Base-by-base conservation (phyloP, 2,797 vertebrate species). In the Heterohyrax brucei region DNA sequence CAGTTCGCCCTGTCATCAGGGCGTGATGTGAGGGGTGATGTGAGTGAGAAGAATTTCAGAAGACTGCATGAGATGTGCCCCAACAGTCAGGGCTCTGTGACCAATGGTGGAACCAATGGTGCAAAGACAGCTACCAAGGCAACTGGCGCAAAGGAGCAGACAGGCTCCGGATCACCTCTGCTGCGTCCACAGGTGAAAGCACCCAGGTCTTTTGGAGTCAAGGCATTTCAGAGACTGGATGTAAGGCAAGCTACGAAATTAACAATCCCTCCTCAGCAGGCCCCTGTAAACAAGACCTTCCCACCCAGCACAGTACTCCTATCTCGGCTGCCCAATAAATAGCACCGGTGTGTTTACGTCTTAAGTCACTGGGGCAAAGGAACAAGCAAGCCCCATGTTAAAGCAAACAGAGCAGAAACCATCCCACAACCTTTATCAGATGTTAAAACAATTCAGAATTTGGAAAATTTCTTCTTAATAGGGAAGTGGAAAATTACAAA, bases 401-500 rank as follows among this genome's bases (percentile, higher is more conserved):
- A 88, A 88, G 30, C 56, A 90, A 95, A 88, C 56, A 88, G 68
- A 92, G 77, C 70, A 89, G 48, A 91, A 93, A 83, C 82, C 83
- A 95, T 95, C 78, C 95, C 87, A 88, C 79, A 96, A 77, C 10
- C 48, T 64, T 92, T 83, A 95, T 96, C 96, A 95, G 94, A 91
- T 30, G 91, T 62, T 75, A 53, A 95, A 95, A 79, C 70, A 56
- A 75, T 76, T 94, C 95, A 86, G 75, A 76, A 61, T 84, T 80
- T 97, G 96, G 96, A 97, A 98, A 95, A 70, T 94, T 95, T 96
- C 68, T 94, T 95, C 95, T 97, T 90, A 96, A 95, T 91, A 95
- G 87, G 88, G 95, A 96, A 96, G 89, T 95, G 95, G 95, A 97
- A 98, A 97, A 84, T 95, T 96, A 97, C 91, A 13, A 80, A 94